These are phyloP conservation scores for Sycophila sp. DNA, from an alignment of 1,140 invertebrate species.

Conservation along the genomic window DNA sequence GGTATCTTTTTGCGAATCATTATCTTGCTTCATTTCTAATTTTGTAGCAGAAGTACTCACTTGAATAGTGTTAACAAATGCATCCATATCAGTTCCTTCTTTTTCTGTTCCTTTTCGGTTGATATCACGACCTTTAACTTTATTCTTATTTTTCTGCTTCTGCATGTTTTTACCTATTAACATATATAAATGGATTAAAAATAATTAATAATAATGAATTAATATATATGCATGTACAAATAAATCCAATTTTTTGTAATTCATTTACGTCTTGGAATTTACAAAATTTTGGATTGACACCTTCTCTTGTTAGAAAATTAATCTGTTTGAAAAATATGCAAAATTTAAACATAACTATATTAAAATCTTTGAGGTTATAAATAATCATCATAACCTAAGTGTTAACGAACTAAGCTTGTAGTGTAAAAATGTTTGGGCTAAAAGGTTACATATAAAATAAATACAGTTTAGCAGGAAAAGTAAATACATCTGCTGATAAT, in stretches of 20 bases:
- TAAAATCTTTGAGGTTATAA: too few relatives aligned
- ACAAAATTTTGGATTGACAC: not conserved
- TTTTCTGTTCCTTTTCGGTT: conserved; percentile 66
- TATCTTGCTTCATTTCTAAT: conserved; percentile 43
- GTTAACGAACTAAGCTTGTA: too few relatives aligned
- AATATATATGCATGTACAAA: not conserved
- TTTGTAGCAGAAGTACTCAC: conserved; percentile 38
- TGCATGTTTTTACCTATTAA: conserved; percentile 59
- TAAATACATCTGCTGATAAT: too few relatives aligned
- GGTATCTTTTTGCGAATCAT: conserved; percentile 38
- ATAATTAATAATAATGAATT: not conserved
- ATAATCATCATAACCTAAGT: too few relatives aligned
- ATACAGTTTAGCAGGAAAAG: too few relatives aligned
- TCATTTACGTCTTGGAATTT: not conserved
- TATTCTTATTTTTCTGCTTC: conserved; percentile 61
- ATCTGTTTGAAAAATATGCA: not conserved
- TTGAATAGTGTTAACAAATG: conserved; percentile 56
- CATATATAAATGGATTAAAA: conserved; percentile 1
- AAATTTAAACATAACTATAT: too few relatives aligned
- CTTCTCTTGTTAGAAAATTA: not conserved
- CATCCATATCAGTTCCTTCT: conserved; percentile 68
- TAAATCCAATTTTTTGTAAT: not conserved
- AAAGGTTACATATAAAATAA: too few relatives aligned
- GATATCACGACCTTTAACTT: conserved; percentile 56
- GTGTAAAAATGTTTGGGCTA: too few relatives aligned